These are phyloP conservation scores for Passer domesticus DNA, from an alignment of 2,113 vertebrate species.

Conservation along the genomic window DNA sequence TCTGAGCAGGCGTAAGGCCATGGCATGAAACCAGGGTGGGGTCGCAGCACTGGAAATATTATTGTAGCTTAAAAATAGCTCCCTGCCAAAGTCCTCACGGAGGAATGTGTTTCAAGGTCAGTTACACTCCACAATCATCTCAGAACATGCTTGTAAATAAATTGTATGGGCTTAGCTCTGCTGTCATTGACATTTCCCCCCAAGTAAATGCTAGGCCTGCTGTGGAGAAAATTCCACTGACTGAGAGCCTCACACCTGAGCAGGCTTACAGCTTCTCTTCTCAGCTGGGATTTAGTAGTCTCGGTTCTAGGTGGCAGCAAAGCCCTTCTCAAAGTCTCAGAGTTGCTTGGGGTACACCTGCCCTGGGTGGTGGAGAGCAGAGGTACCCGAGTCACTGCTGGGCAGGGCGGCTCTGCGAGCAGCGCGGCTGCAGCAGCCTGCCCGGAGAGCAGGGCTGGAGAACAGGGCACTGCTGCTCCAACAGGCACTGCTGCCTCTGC, in stretches of 20 bases:
- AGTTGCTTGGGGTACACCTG: neutral
- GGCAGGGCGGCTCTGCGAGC: neutral
- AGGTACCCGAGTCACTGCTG: neutral
- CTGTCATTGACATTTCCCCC: neutral
- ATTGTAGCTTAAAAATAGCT: neutral
- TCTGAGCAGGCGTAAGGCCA: rapidly evolving
- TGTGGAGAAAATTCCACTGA: neutral
- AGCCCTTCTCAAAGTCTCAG: constrained; percentile 13
- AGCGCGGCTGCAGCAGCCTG: neutral
- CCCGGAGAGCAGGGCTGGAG: neutral
- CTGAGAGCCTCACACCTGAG: neutral
- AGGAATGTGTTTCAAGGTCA: neutral
- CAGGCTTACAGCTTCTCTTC: neutral
- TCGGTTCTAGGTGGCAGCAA: constrained; percentile 63
- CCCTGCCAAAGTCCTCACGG: neutral
- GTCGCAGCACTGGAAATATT: neutral
- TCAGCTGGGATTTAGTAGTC: constrained; percentile 11
- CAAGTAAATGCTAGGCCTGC: neutral
- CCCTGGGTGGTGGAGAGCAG: neutral
- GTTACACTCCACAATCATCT: neutral
- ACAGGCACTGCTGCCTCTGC: neutral
- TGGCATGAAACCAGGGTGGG: neutral
- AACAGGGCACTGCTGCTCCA: neutral
- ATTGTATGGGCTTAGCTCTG: neutral
- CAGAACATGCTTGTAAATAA: neutral